Evolutionary conservation across 2,797 vertebrate genomes (phyloP), one percentile per base, ranked within the genome.

Genomic region (Podarcis lilfordi): DNA sequence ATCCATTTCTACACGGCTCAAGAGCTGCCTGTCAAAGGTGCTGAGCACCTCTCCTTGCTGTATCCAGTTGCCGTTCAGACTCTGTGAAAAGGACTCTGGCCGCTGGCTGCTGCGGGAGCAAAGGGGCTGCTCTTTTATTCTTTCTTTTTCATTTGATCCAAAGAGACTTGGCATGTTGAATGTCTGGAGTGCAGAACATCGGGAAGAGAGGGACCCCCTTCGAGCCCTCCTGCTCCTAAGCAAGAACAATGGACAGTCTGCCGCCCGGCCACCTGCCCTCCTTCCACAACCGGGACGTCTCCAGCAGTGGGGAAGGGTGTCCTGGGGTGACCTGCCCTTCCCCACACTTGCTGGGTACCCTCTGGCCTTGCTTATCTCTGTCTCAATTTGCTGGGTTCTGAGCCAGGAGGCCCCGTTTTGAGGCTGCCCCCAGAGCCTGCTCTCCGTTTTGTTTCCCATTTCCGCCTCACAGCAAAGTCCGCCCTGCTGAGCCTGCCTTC

Each of bases 11-110:
- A 98, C 96, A 98, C 98, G 25, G 97, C 97, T 0, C 98, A 97
- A 92, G 98, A 98, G 0, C 97, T 99, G 92, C 98, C 98, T 0
- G 96, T 99, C 94, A 97, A 98, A 29, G 98, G 98, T 0, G 98
- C 98, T 0, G 98, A 98, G 87, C 98, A 98, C 93, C 96, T 99
- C 88, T 98, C 98, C 61, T 96, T 99, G 95, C 97, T 98, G 59
- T 98, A 98, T 91, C 98, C 98, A 0, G 98, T 99, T 86, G 92
- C 97, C 29, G 97, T 96, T 61, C 98, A 98, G 96, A 98, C 97
- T 1, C 97, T 97, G 89, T 98, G 97, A 98, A 71, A 40, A 29
- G 32, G 4, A 1, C 2, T 8, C 8, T 3, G 3, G 2, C 25
- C 37, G 3, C 9, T 10, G 7, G 15, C 45, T 23, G 5, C 10